phyloP scores from a whole-genome alignment of 2,113 vertebrate genomes.

The Mustelus asterias region DNA sequence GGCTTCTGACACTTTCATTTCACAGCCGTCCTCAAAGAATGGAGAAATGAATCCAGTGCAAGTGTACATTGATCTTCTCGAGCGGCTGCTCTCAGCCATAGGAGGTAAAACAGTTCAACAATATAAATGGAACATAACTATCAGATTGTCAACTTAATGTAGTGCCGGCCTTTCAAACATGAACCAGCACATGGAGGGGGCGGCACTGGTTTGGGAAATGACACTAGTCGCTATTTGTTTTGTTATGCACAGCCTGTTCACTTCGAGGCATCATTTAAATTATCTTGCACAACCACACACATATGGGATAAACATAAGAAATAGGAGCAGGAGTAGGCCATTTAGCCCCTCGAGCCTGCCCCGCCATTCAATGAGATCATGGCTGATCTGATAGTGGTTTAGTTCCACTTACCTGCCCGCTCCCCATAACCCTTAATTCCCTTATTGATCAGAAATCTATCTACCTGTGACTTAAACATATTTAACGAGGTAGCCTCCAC shows the following conservation, averaged over 20 bases:
- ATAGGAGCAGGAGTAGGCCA: too few relatives aligned
- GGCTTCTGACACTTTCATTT: slow-evolving; percentile 60
- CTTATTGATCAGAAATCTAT: too few relatives aligned
- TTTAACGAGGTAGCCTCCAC: too few relatives aligned
- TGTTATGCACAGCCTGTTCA: too few relatives aligned
- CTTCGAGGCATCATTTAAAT: neutral
- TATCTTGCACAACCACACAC: neutral
- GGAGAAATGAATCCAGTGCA: slow-evolving; percentile 76
- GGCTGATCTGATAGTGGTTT: too few relatives aligned
- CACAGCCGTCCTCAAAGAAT: slow-evolving; percentile 62
- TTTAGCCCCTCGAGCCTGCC: too few relatives aligned
- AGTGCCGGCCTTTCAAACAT: neutral
- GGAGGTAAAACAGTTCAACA: slow-evolving; percentile 65
- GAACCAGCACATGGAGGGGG: neutral
- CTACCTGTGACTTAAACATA: too few relatives aligned
- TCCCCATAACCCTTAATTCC: too few relatives aligned
- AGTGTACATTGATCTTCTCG: slow-evolving; percentile 83
- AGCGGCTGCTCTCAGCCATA: slow-evolving; percentile 81
- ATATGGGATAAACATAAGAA: too few relatives aligned
- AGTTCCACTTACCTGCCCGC: too few relatives aligned
- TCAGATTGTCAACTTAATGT: neutral
- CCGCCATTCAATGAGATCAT: too few relatives aligned
- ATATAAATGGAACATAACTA: neutral
- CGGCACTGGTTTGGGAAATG: neutral
- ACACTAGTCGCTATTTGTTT: neutral